Evolutionary conservation across 2,888 invertebrate genomes (phyloP), one percentile per base, ranked within the genome.

Genomic region (Belgica antarctica): DNA sequence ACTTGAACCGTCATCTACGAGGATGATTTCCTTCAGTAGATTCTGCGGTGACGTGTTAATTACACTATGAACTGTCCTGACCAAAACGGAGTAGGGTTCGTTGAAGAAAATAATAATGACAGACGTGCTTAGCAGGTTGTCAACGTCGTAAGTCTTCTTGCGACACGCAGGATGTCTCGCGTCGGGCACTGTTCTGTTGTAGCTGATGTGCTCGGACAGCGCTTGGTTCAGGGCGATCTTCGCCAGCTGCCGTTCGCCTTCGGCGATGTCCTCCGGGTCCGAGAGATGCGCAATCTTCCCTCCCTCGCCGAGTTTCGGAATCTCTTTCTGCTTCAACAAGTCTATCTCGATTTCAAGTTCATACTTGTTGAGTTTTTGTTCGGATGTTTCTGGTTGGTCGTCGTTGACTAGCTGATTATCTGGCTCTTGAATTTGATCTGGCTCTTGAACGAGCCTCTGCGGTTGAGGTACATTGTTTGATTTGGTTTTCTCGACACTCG

Each of bases 1-100:
- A 41, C 92, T 90, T 73, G 95, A 95, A 78, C 88, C 88, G 80
- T 98, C 97, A 77, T 98, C 96, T n/a, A 97, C 89, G 8, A 98
- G 82, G 75, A 98, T 90, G 71, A 98, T 90, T 82, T 98, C 96
- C 77, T 93, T 89, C 12, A 98, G 72, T 34, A 78, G 74, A 71
- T 83, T 77, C 4, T 82, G 77, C 19, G 89, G 89, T 46, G 89
- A 85, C 46, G 88, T 82, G 76, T 87, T 88, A 8, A 90, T 78
- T 0, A 90, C 88, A 76, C 89, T 89, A 78, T 88, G 86, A 72
- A 90, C 87, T 63, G 92, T 92, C 75, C 87, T 80, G 41, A 94
- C 76, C 47, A 94, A 82, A 41, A 92, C 87, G 61, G 92, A 91
- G 82, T 90, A 94, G 0, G 93, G 92, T 79, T 96, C 95, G 78